Conservation (phyloP, 2,888 invertebrate genomes). For the Megastigmus dorsalis region DNA sequence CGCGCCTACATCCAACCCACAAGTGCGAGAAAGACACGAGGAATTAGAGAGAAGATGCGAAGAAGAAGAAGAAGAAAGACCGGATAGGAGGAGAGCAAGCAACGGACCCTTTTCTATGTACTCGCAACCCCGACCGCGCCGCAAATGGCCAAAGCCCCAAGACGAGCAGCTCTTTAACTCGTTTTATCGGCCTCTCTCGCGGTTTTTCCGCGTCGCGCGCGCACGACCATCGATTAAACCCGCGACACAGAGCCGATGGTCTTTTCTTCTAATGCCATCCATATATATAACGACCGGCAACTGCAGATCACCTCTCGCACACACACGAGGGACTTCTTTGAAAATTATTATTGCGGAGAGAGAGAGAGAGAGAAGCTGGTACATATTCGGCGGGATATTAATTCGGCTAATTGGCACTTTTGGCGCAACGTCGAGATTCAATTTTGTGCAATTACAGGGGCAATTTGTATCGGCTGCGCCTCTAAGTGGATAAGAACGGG, state of each 20-base stretch:
- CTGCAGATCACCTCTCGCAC: no score
- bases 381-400: slow-evolving; percentile 22
- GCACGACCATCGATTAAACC: neutral
- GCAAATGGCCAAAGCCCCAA: neutral
- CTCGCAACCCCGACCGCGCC: neutral
- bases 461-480: neutral
- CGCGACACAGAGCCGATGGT: neutral
- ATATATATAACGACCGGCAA: no score
- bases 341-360: no score
- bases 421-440: slow-evolving; percentile 38
- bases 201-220: slow-evolving; percentile 20
- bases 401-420: slow-evolving; percentile 40
- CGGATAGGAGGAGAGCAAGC: neutral
- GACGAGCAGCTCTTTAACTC: neutral
- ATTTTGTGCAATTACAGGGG: slow-evolving; percentile 20
- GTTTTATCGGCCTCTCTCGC: neutral
- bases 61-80: neutral
- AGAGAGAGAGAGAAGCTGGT: no score
- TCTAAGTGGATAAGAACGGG: slow-evolving; percentile 27
- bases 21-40: no score
- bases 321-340: no score
- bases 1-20: no score
- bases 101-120: slow-evolving; percentile 9
- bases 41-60: no score
- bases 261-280: slow-evolving; percentile 14